A percentile compares a stretch with the other conserved stretches of the same genome.
Evolutionary conservation across 2,888 invertebrate genomes (phyloP).

Genomic region (Sussaba pulchella): DNA sequence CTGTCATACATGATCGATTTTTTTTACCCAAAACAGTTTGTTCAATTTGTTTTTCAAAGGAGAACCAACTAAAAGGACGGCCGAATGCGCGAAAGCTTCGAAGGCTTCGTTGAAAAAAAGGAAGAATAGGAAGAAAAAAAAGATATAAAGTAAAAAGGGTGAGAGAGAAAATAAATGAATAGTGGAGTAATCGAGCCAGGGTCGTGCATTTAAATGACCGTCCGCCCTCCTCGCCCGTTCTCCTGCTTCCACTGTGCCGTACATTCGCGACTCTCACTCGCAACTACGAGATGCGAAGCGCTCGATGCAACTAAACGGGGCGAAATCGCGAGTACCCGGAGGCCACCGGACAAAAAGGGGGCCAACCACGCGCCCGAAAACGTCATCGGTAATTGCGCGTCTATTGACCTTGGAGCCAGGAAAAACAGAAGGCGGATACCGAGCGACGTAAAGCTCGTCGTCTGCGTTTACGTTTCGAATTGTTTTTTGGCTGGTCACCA

Average conservation of each 20-base stretch:
- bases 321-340: constrained; percentile 17
- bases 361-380: constrained; percentile 52
- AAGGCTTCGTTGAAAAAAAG: not conserved
- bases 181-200: constrained; percentile 15
- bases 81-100: not conserved
- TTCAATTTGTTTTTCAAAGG: not conserved
- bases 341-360: not conserved
- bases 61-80: not conserved
- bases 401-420: constrained; percentile 70
- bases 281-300: too few relatives aligned
- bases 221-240: not conserved
- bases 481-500: constrained; percentile 67
- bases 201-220: constrained; percentile 3
- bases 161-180: too few relatives aligned
- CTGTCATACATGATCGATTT: constrained; percentile 33
- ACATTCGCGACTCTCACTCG: not conserved
- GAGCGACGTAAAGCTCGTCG: constrained; percentile 30
- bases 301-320: constrained; percentile 20
- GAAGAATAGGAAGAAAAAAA: not conserved
- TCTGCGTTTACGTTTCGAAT: constrained; percentile 23
- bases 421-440: constrained; percentile 66
- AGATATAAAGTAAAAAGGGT: too few relatives aligned
- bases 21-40: constrained; percentile 6
- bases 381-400: constrained; percentile 59
- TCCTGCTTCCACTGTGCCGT: too few relatives aligned